A percentile compares a stretch with the other conserved stretches of the same genome.
These are phyloP conservation scores for Ameiurus melas DNA, from an alignment of 2,113 vertebrate species.

Conservation along the genomic window DNA sequence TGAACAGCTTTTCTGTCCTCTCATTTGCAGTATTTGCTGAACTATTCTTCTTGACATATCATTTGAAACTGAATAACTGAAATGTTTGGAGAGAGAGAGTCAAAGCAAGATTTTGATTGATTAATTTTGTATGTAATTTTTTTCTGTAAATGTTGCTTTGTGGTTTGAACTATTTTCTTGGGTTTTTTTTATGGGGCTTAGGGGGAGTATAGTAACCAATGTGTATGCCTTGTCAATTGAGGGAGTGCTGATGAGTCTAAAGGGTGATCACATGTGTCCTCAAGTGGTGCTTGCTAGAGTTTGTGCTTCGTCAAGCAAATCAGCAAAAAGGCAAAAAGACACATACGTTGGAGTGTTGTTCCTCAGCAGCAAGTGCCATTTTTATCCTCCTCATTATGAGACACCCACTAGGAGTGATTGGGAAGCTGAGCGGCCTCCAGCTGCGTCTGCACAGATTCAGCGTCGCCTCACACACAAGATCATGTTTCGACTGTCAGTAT, in stretches of 20 bases:
- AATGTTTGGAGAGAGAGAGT: background rate
- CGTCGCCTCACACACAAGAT: background rate
- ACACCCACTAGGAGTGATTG: conserved; percentile 1
- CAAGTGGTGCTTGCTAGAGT: background rate
- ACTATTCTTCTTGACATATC: background rate
- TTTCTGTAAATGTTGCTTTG: background rate
- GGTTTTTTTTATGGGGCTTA: background rate
- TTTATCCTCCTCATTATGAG: background rate
- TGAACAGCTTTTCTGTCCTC: background rate
- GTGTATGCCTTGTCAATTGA: background rate
- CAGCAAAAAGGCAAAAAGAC: background rate
- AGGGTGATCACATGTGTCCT: background rate
- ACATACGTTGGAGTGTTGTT: background rate
- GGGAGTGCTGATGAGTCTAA: background rate
- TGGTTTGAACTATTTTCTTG: background rate
- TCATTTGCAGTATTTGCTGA: background rate
- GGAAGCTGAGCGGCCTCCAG: background rate
- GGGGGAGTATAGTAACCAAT: background rate
- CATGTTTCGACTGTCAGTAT: background rate
- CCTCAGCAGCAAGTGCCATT: background rate
- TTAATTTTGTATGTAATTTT: background rate
- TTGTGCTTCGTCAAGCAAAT: background rate
- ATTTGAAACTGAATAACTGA: background rate
- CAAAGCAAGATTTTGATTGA: background rate
- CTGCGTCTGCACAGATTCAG: background rate